A percentile compares a stretch with the other conserved stretches of the same genome.
These are phyloP conservation scores for Rapana venosa DNA, from an alignment of 2,888 invertebrate species.

Conservation along the genomic window DNA sequence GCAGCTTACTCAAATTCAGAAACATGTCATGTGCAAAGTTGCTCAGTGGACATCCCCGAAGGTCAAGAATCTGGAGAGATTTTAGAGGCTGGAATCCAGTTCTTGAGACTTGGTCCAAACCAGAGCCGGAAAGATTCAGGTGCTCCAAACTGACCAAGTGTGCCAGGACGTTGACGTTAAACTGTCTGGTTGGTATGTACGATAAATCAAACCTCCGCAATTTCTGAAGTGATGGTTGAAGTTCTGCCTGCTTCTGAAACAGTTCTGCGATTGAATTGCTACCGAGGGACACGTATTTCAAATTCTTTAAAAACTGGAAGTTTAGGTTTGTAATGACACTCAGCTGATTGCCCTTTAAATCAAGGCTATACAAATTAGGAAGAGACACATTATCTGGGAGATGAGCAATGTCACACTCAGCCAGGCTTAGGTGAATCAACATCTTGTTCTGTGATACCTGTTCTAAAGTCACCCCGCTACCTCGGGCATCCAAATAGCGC, in stretches of 20 bases:
- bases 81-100: not conserved
- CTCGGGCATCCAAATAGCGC: not conserved
- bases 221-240: not conserved
- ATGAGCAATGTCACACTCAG: not conserved
- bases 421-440: constrained; percentile 20
- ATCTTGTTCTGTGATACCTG: not conserved
- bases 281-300: not conserved
- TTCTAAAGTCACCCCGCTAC: not conserved
- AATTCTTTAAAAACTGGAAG: not conserved
- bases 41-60: not conserved
- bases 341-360: not conserved
- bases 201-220: not conserved
- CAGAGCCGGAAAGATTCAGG: not conserved
- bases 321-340: not conserved
- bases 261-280: not conserved
- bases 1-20: not conserved
- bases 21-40: not conserved
- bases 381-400: not conserved
- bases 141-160: not conserved
- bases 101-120: not conserved
- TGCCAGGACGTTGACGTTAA: not conserved
- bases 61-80: not conserved
- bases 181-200: not conserved
- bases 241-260: not conserved
- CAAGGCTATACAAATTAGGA: constrained; percentile 12